Percentiles rank a stretch among this genome's conserved stretches.
phyloP scores from a whole-genome alignment of 2,888 invertebrate genomes.

The Epirrita christyi region DNA sequence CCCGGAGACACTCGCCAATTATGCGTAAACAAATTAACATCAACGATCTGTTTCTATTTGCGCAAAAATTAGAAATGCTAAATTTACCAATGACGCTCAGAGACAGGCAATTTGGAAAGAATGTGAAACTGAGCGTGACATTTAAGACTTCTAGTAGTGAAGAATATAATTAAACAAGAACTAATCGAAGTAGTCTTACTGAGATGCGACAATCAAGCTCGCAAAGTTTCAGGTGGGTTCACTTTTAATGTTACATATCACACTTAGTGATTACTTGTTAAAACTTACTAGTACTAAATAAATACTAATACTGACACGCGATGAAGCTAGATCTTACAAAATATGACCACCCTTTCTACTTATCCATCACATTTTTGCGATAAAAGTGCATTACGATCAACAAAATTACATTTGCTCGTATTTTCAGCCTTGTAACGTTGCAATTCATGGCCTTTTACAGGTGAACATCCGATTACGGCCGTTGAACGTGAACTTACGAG shows the following conservation, averaged over 20 bases:
- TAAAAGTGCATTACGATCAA: conserved; percentile 11
- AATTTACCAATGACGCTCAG: conserved; percentile 22
- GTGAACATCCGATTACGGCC: conserved; percentile 36
- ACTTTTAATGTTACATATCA: too few relatives aligned
- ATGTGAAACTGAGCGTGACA: conserved; percentile 18
- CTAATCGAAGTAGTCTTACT: background rate
- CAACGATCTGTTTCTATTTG: conserved; percentile 35
- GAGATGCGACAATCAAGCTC: background rate
- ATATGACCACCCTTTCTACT: background rate
- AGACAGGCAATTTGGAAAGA: conserved; percentile 22
- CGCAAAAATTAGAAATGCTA: conserved; percentile 28
- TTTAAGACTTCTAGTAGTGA: conserved; percentile 9
- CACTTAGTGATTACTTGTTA: too few relatives aligned
- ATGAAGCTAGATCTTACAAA: background rate
- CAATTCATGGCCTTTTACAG: conserved; percentile 17
- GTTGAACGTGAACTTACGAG: conserved; percentile 30
- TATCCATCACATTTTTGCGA: background rate
- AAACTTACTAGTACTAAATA: too few relatives aligned
- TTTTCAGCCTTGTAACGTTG: conserved; percentile 20
- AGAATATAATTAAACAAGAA: conserved; percentile 4
- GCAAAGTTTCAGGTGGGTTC: too few relatives aligned
- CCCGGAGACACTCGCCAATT: conserved; percentile 35
- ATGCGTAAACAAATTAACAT: conserved; percentile 38
- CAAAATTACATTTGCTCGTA: conserved; percentile 15
- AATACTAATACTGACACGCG: background rate